Evolutionary conservation across 92 coral and sea anemone genomes (phyloP).

Genomic region (Palythoa heliodiscus): DNA sequence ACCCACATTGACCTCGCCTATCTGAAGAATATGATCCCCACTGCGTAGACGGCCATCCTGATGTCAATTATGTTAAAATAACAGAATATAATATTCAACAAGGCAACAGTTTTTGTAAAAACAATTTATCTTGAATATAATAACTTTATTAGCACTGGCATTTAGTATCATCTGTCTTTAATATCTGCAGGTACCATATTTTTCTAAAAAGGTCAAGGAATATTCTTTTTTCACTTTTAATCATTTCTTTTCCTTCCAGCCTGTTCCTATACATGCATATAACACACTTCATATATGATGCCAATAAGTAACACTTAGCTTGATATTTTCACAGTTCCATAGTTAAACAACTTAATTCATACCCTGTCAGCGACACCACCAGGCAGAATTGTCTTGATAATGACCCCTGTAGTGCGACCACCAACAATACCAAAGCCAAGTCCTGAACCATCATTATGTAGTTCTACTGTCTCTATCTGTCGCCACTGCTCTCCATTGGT

Average conservation of each 20-base stretch:
- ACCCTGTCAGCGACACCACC: slow-evolving; percentile 99
- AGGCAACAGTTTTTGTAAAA: no score
- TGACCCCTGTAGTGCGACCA: slow-evolving; percentile 93
- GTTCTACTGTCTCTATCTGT: slow-evolving; percentile 90
- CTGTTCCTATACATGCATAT: no score
- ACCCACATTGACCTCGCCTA: slow-evolving; percentile 97
- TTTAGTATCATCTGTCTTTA: no score
- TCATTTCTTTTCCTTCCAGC: no score
- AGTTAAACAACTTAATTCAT: neutral
- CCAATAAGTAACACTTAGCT: neutral
- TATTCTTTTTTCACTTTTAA: no score
- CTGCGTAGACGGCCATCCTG: slow-evolving; percentile 95
- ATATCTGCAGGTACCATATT: no score
- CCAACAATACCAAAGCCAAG: slow-evolving; percentile 98
- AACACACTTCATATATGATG: no score
- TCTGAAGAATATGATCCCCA: slow-evolving; percentile 97
- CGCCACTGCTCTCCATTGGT: slow-evolving; percentile 85
- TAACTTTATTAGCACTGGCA: no score
- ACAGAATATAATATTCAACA: no score
- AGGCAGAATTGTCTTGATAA: slow-evolving; percentile 92
- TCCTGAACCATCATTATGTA: slow-evolving; percentile 97
- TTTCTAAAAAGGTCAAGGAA: no score
- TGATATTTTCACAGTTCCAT: neutral
- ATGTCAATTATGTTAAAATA: neutral
- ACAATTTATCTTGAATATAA: no score